phyloP scores from a whole-genome alignment of 1,140 invertebrate genomes.

The Halyomorpha halys region DNA sequence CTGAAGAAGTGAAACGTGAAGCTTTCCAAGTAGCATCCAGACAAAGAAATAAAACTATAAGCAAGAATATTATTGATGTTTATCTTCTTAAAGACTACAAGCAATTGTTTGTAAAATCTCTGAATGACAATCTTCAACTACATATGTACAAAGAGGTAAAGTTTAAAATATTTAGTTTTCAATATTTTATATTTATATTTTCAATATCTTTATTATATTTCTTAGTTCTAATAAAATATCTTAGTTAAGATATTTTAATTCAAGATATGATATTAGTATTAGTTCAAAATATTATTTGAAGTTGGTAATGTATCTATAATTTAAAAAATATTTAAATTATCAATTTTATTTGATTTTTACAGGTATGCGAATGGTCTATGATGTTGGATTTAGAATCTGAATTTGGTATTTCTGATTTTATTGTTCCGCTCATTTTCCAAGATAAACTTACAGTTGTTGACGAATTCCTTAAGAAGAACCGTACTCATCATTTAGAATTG shows the following conservation, averaged over 20 bases:
- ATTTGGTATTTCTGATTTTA: constrained; percentile 51
- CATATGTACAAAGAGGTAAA: constrained; percentile 49
- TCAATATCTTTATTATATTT: no score
- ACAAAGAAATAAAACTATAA: constrained; percentile 43
- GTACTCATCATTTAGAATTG: constrained; percentile 45
- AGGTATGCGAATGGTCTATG: constrained; percentile 52
- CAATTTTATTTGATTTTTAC: constrained; percentile 24
- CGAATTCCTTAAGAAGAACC: constrained; percentile 49
- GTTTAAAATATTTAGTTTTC: not conserved
- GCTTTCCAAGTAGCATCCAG: constrained; percentile 47
- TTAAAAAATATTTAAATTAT: no score
- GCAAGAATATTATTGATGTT: constrained; percentile 45
- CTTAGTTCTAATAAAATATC: no score
- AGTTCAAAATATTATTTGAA: no score
- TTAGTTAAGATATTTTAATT: no score
- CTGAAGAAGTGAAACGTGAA: constrained; percentile 44
- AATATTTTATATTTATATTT: no score
- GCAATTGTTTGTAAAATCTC: constrained; percentile 42
- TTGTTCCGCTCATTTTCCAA: constrained; percentile 61
- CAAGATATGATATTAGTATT: no score
- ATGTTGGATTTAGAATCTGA: constrained; percentile 49
- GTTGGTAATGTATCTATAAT: not conserved
- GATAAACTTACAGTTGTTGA: constrained; percentile 56
- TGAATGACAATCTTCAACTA: constrained; percentile 41
- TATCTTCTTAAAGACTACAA: constrained; percentile 44